Evolutionary conservation across 2,797 vertebrate species (phyloP), one percentile per base, ranked within the genome.

Genomic region (Thunnus albacares): DNA sequence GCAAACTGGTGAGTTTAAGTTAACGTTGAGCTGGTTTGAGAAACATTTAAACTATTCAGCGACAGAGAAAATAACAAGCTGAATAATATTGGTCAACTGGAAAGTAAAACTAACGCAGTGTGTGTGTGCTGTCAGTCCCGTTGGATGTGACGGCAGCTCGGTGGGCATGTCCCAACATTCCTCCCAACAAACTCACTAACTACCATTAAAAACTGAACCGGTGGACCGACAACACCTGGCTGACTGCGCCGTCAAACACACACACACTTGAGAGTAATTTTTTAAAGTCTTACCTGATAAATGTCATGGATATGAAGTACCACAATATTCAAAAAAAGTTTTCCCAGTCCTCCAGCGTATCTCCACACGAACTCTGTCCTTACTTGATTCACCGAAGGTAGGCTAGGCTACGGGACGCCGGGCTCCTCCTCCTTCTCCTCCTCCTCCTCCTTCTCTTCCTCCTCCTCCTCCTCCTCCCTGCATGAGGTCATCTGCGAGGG

Each of bases 401-500:
- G 84, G 72, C 76, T 79, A 12, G 12, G 41, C 41, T 43, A 43
- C 69, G 61, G 87, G 86, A 67, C 84, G 51, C 18, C 0, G 59
- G 71, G 38, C 93, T 92, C 93, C 92, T 89, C 93, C 94, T 87
- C 84, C 87, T 52, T 69, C 66, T 11, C 47, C 33, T 92, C 93
- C 92, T 89, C 92, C 94, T 87, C 85, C 87, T 49, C 67, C 66
- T 7, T 33, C 33, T 10, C 8, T 10, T 65, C 72, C 63, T 79
- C 76, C 93, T 92, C 93, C 92, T 89, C 92, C 93, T 87, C 84
- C 87, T 52, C 70, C 66, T 7, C 49, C 35, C 63, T 14, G 65
- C 88, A 89, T 95, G 94, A 95, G 93, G 92, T 94, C 93, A 95
- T 91, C 71, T 67, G 79, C 1, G 51, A 66, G 83, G 73, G 84